Base-by-base conservation (phyloP, 2,888 invertebrate genomes). In the Aradus depressus region DNA sequence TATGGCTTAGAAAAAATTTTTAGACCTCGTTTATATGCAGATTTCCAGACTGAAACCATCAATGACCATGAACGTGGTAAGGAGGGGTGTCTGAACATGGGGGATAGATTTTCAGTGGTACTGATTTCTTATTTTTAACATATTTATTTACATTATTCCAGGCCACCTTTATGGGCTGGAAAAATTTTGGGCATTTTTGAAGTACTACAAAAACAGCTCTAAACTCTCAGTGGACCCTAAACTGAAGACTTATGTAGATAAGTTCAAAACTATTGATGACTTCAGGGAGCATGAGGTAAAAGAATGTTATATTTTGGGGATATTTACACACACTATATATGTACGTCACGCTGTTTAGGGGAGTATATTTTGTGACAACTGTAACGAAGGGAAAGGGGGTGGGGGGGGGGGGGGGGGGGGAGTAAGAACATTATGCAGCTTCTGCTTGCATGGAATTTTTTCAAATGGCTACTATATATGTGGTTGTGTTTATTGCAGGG, bases 101-200 rank as follows among this genome's bases (percentile, higher is more conserved):
- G 6, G 37, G 10, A 35, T 5, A 10, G 6, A 10, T 35, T 14
- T 35, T 35, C 5, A 35, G 10, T 12, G 16, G 10, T 35, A 35
- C 6, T n/a, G 37, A 14, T 6, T 10, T 35, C 16, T 23, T 21
- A n/a, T 4, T 10, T n/a, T 6, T 12, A 2, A 34, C 16, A 28
- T 3, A 21, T 4, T 2, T 16, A 37, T 45, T 50, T 44, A 16
- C 57, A 43, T 52, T 18, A 25, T 62, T 61, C 4, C 69, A 86
- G 92, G 92, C 68, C 93, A 97, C 70, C 75, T 96, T 45, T 98
- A 98, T 70, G 98, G 97, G 22, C 72, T 98, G 60, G 98, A 98
- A 72, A 98, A 98, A 70, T 98, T 98, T 72, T 96, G 97, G 93
- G 96, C 96, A 41, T 98, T 97, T 75, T 73, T 92, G 52, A 96